Evolutionary conservation across 1,140 invertebrate genomes (phyloP).

Genomic region (Ridgeia piscesae): DNA sequence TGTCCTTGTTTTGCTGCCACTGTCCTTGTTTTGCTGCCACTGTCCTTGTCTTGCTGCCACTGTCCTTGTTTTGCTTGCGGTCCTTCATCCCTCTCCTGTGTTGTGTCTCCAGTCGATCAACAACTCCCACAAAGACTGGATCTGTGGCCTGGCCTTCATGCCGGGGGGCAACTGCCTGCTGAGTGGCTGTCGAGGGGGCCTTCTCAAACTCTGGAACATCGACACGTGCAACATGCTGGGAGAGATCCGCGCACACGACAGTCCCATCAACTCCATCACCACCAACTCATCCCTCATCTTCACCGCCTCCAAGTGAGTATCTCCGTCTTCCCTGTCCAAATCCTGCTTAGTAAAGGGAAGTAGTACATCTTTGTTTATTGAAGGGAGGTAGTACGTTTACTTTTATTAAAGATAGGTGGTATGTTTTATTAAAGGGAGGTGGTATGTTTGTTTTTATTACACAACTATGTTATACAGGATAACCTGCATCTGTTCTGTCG

Average conservation of each 20-base stretch:
- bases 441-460: too few relatives aligned
- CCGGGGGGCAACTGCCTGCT: constrained; percentile 65
- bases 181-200: constrained; percentile 77
- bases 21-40: too few relatives aligned
- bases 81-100: background rate
- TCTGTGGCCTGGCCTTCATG: constrained; percentile 74
- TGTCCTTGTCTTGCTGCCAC: too few relatives aligned
- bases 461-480: too few relatives aligned
- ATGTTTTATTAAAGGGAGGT: too few relatives aligned
- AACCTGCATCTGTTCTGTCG: too few relatives aligned
- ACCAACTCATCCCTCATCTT: constrained; percentile 75
- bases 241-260: constrained; percentile 73
- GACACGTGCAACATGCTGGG: constrained; percentile 68
- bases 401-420: too few relatives aligned
- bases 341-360: background rate
- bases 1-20: too few relatives aligned
- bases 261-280: constrained; percentile 75
- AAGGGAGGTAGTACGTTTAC: too few relatives aligned
- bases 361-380: too few relatives aligned
- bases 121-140: constrained; percentile 88
- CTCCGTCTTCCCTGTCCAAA: background rate
- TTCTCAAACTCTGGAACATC: constrained; percentile 72
- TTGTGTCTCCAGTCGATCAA: constrained; percentile 70
- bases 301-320: constrained; percentile 69
- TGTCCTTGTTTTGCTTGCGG: background rate